Conservation (phyloP, 1,140 invertebrate genomes). For the Amphibalanus amphitrite region DNA sequence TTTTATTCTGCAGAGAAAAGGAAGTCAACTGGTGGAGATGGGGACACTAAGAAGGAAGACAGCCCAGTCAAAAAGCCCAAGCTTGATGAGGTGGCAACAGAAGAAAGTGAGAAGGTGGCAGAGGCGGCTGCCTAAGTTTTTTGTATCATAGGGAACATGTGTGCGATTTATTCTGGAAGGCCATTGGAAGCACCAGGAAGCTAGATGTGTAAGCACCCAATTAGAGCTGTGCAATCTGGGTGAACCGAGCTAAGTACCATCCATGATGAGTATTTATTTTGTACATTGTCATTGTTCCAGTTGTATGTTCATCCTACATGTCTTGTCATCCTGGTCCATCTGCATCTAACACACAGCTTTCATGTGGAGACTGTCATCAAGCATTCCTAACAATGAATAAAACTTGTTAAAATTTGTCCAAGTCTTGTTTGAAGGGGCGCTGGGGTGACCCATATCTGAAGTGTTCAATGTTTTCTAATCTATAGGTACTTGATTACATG, state of each 20-base stretch:
- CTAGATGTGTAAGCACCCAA: neutral
- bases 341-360: constrained; percentile 1
- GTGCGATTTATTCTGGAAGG: neutral
- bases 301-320: constrained; percentile 1
- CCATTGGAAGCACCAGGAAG: neutral
- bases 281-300: neutral
- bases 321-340: neutral
- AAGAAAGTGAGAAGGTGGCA: neutral
- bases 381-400: neutral
- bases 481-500: too few relatives aligned
- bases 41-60: neutral
- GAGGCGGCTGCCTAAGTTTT: neutral
- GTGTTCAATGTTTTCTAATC: too few relatives aligned
- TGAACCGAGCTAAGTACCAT: neutral
- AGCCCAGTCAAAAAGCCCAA: neutral
- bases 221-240: neutral
- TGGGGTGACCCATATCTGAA: too few relatives aligned
- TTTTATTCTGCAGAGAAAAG: neutral
- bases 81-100: neutral
- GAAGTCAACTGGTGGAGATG: neutral
- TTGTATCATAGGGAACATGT: neutral
- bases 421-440: too few relatives aligned
- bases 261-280: constrained; percentile 2
- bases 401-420: neutral
- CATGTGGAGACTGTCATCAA: constrained; percentile 1